Evolutionary conservation across 1,140 invertebrate species (phyloP), one percentile per base, ranked within the genome.

Genomic region (Drosophila lacertosa): DNA sequence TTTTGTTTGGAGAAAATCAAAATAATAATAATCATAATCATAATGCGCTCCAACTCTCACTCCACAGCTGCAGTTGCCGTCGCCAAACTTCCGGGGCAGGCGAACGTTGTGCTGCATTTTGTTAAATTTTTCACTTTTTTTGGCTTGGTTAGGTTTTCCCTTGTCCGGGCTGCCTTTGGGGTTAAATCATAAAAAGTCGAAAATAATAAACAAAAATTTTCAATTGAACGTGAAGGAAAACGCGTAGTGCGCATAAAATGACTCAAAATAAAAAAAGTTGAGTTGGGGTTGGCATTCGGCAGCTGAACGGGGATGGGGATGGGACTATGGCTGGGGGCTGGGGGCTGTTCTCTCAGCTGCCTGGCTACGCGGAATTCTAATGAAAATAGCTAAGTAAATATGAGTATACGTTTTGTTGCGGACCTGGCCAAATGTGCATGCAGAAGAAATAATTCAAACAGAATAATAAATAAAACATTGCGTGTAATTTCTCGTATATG

Each of bases 211-310:
- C 82, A 86, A 86, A 82, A 78, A 69, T 64, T 58, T 88, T 86
- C 82, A 86, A 86, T 86, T 88, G 82, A 86, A 88, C 82, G 82
- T 86, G 82, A 88, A 86, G 82, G 60, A 88, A 86, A 86, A 84
- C 82, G 77, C 82, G 81, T 86, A 81, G 40, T 37, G 74, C 58
- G 71, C 82, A 88, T 81, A 86, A 86, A 76, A 74, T 73, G 73
- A 84, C 59, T 80, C 73, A 77, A 69, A 77, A 66, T 73, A 48
- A 22, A 11, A 51, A 39, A 35, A 4, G 13, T 5, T 4, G 18
- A 48, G 32, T 29, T 20, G 10, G 15, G 48, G 45, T 16, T 39
- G 22, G 33, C n/a, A 35, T n/a, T 13, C n/a, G 33, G n/a, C n/a
- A 35, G 33, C 33, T 13, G 33, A 4, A 13, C n/a, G 33, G 57